These are phyloP conservation scores for Melikaiella ostensackeni DNA, from an alignment of 2,888 invertebrate genomes.

Conservation along the genomic window DNA sequence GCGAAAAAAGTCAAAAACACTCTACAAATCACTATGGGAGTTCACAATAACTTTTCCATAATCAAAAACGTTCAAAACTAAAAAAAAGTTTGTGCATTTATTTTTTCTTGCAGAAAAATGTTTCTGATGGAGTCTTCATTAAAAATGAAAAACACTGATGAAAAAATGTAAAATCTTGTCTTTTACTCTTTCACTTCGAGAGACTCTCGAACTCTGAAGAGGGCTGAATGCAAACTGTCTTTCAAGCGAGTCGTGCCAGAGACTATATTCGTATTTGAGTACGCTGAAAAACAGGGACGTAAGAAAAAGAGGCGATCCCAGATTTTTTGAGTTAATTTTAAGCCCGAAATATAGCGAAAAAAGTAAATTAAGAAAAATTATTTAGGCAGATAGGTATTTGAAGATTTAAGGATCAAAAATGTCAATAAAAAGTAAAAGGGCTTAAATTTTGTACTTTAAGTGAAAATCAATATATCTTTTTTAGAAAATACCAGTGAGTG, in stretches of 20 bases:
- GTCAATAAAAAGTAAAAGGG: no score
- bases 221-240: slow-evolving; percentile 59
- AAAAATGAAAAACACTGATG: not conserved
- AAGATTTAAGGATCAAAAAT: no score
- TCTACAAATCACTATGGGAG: not conserved
- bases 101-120: slow-evolving; percentile 8
- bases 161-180: not conserved
- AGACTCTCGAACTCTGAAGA: slow-evolving; percentile 15
- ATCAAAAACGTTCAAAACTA: not conserved
- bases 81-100: not conserved
- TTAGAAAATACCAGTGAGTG: no score
- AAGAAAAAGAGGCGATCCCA: not conserved
- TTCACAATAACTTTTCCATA: slow-evolving; percentile 7
- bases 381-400: no score
- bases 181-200: not conserved
- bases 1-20: not conserved
- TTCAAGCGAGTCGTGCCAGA: slow-evolving; percentile 58
- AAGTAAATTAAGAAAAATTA: no score
- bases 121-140: slow-evolving; percentile 22
- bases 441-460: no score
- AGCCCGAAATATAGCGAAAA: not conserved
- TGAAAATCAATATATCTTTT: not conserved
- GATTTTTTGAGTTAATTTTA: not conserved
- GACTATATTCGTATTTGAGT: slow-evolving; percentile 64
- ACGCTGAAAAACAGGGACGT: not conserved